Conservation (phyloP, 2,888 invertebrate genomes). For the Drosophila prostipennis region DNA sequence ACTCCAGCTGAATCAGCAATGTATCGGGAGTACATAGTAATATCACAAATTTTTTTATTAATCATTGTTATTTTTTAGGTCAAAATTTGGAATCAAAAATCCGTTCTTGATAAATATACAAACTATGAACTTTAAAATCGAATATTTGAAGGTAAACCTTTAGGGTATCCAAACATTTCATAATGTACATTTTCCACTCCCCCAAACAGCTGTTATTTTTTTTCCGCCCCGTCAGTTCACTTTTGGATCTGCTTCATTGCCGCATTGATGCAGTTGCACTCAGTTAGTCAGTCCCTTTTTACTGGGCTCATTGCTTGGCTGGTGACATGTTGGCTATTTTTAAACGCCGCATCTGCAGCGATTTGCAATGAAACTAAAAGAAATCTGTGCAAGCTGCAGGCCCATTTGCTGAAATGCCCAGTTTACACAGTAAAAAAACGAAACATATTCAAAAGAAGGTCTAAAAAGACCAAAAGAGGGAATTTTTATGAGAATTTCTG, state of each 20-base stretch:
- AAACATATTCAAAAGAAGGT: too few relatives aligned
- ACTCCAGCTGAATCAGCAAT: constrained; percentile 17
- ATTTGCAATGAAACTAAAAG: constrained; percentile 54
- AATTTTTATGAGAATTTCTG: too few relatives aligned
- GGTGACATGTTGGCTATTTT: constrained; percentile 75
- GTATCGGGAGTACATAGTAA: not conserved
- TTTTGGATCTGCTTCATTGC: constrained; percentile 69
- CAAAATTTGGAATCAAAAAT: too few relatives aligned
- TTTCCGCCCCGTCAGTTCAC: constrained; percentile 22
- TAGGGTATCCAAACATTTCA: not conserved
- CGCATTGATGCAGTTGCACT: constrained; percentile 59
- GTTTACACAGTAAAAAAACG: not conserved
- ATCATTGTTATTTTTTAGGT: too few relatives aligned
- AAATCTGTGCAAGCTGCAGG: constrained; percentile 59
- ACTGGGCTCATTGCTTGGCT: constrained; percentile 36
- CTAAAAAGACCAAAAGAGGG: too few relatives aligned
- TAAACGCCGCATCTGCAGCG: constrained; percentile 63
- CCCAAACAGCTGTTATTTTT: constrained; percentile 8
- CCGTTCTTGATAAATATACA: too few relatives aligned
- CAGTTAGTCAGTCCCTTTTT: constrained; percentile 34
- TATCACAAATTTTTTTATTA: too few relatives aligned
- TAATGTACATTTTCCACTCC: not conserved
- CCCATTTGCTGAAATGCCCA: constrained; percentile 43
- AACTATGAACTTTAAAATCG: too few relatives aligned
- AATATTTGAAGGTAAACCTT: not conserved